A percentile compares a stretch with the other conserved stretches of the same genome.
phyloP scores from a whole-genome alignment of 2,113 vertebrate genomes.

The Ploceus nigricollis region DNA sequence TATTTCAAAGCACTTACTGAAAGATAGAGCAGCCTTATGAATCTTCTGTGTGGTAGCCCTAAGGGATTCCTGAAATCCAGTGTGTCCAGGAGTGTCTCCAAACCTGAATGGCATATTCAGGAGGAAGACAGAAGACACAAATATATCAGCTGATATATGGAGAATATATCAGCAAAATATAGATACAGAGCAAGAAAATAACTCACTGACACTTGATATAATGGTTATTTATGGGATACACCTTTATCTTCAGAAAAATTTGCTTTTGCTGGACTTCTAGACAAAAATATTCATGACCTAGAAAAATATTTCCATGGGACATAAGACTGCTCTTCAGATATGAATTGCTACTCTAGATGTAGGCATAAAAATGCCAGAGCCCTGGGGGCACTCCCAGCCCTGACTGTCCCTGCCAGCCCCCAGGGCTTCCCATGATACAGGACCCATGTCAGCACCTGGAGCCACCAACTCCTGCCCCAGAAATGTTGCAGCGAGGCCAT shows the following conservation, averaged over 20 bases:
- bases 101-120: not conserved
- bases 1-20: not conserved
- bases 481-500: rapidly evolving
- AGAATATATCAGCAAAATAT: not conserved
- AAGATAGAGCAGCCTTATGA: not conserved
- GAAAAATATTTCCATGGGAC: not conserved
- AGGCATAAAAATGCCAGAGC: not conserved
- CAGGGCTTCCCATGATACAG: not conserved
- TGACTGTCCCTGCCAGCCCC: not conserved
- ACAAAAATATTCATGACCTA: not conserved
- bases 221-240: not conserved
- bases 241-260: not conserved
- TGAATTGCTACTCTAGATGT: not conserved
- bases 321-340: not conserved
- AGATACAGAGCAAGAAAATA: not conserved
- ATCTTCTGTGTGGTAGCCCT: not conserved
- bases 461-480: not conserved
- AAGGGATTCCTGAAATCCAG: not conserved
- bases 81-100: not conserved
- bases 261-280: not conserved
- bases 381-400: not conserved
- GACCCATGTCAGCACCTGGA: rapidly evolving
- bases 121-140: not conserved
- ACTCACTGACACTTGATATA: not conserved
- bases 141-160: not conserved